These are phyloP conservation scores for Cardiocondyla obscurior DNA, from an alignment of 1,140 invertebrate species.

Conservation along the genomic window DNA sequence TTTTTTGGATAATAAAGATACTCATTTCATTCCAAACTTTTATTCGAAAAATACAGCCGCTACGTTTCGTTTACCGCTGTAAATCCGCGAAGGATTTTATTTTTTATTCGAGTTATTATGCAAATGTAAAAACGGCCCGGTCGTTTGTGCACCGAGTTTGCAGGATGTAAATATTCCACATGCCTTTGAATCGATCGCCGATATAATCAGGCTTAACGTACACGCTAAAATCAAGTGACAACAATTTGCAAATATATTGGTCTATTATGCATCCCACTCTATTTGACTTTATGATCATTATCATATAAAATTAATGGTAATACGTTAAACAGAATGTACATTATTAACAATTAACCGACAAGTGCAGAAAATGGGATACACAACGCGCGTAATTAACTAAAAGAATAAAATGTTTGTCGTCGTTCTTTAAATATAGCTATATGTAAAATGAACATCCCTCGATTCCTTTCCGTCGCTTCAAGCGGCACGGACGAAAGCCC, in stretches of 20 bases:
- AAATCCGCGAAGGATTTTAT: neutral
- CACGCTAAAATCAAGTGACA: neutral
- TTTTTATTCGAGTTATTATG: neutral
- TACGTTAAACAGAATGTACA: neutral
- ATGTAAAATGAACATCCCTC: neutral
- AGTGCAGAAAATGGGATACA: neutral
- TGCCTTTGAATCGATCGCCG: neutral
- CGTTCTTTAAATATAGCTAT: neutral
- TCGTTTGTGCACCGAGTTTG: neutral
- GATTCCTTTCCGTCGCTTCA: neutral
- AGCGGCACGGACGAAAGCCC: neutral
- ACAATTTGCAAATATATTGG: neutral
- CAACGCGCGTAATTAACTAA: neutral
- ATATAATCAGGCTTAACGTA: neutral
- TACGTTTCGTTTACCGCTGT: neutral
- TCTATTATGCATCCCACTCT: neutral
- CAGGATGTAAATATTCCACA: neutral
- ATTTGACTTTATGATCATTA: neutral
- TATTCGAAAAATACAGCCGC: no score
- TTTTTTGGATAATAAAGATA: conserved; percentile 18
- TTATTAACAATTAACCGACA: neutral
- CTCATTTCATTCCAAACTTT: no score
- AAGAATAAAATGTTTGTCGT: neutral
- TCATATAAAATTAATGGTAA: neutral
- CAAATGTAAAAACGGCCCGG: neutral